Conservation (phyloP, 1,140 invertebrate genomes). For the Euura saliciscinereae region DNA sequence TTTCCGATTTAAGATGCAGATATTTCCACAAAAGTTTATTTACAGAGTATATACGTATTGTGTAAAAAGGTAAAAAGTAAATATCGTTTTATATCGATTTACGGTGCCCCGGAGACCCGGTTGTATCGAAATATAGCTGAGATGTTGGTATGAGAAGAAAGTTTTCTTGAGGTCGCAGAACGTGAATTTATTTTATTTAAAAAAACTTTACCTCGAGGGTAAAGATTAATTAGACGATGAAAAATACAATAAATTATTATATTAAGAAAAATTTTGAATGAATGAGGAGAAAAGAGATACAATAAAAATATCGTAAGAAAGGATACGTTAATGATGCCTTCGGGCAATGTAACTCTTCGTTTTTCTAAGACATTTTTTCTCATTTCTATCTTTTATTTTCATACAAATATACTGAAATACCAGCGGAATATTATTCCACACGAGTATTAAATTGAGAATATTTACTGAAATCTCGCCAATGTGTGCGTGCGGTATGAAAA, state of each 20-base stretch:
- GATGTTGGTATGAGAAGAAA: neutral
- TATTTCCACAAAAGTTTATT: too few species aligned
- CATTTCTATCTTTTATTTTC: too few species aligned
- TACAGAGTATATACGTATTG: too few species aligned
- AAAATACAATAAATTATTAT: conserved; percentile 46
- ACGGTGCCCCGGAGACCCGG: neutral
- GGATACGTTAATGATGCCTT: conserved; percentile 51
- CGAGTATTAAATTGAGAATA: too few species aligned
- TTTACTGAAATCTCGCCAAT: too few species aligned
- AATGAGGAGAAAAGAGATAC: conserved; percentile 2
- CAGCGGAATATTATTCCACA: too few species aligned
- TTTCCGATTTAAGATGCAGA: too few species aligned
- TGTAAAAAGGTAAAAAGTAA: too few species aligned
- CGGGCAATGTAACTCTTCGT: conserved; percentile 34
- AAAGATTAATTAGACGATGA: conserved; percentile 40
- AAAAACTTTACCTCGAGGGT: neutral
- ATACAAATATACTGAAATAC: too few species aligned
- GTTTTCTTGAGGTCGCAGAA: neutral
- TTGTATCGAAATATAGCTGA: neutral
- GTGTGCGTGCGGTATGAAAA: too few species aligned
- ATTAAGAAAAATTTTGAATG: conserved; percentile 28
- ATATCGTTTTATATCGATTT: neutral
- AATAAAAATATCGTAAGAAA: conserved; percentile 41
- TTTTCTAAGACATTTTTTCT: conserved; percentile 20
- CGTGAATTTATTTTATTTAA: neutral